A percentile compares a stretch with the other conserved stretches of the same genome.
These are phyloP conservation scores for Epicauta chinensis DNA, from an alignment of 1,140 invertebrate species.

Conservation along the genomic window DNA sequence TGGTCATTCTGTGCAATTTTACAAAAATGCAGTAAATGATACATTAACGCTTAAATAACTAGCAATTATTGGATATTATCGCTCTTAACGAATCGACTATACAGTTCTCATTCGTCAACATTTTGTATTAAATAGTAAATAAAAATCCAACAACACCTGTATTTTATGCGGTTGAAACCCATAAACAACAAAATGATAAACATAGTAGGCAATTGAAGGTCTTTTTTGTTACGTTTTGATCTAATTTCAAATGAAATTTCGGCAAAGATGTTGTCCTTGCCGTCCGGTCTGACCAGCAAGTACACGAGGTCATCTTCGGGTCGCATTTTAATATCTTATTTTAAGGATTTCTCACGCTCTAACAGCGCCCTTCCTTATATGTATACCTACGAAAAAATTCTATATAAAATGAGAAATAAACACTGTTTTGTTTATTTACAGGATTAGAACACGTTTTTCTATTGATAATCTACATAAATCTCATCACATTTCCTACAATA, in stretches of 20 bases:
- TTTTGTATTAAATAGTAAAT: too few relatives aligned
- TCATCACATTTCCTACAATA: slow-evolving; percentile 27
- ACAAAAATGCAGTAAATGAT: slow-evolving; percentile 31
- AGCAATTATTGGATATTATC: slow-evolving; percentile 25
- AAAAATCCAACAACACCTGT: slow-evolving; percentile 1
- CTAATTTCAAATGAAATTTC: too few relatives aligned
- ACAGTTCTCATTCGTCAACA: too few relatives aligned
- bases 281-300: background rate
- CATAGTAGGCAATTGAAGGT: too few relatives aligned
- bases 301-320: slow-evolving; percentile 16
- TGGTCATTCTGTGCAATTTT: slow-evolving; percentile 13
- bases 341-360: slow-evolving; percentile 21
- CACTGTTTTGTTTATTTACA: slow-evolving; percentile 31
- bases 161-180: too few relatives aligned
- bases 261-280: slow-evolving; percentile 7
- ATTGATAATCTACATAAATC: slow-evolving; percentile 29
- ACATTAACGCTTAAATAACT: background rate
- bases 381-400: background rate
- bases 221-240: too few relatives aligned
- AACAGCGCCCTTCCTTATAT: slow-evolving; percentile 22
- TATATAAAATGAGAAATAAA: too few relatives aligned
- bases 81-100: background rate
- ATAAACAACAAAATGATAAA: too few relatives aligned
- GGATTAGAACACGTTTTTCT: slow-evolving; percentile 34
- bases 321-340: too few relatives aligned